phyloP scores from a whole-genome alignment of 53 echinoderm and acorn worm genomes.

The Temnopleurus reevesii region DNA sequence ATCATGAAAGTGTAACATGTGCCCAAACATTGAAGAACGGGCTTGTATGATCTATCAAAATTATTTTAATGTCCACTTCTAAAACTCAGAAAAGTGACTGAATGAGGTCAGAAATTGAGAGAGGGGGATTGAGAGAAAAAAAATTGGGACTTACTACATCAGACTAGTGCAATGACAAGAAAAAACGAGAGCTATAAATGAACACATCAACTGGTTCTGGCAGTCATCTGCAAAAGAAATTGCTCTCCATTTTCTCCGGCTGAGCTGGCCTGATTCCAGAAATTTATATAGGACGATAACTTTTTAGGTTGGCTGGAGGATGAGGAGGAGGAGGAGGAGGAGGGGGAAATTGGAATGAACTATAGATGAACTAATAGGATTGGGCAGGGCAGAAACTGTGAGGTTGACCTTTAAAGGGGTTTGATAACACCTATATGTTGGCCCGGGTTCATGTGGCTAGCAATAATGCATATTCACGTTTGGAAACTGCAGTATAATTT shows the following conservation, averaged over 20 bases:
- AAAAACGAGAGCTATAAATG: background rate
- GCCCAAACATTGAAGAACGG: too few relatives aligned
- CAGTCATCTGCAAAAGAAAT: conserved; percentile 42
- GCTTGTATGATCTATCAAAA: too few relatives aligned
- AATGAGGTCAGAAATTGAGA: background rate
- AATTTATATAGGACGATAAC: conserved; percentile 10
- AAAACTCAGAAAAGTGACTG: background rate
- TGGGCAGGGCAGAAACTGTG: conserved; percentile 1
- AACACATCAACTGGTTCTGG: conserved; percentile 21
- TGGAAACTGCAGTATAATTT: too few relatives aligned
- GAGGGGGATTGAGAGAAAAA: background rate
- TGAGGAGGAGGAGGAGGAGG: conserved; percentile 8
- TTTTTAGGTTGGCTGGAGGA: background rate
- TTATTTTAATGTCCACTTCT: too few relatives aligned
- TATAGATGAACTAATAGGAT: conserved; percentile 35
- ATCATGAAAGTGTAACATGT: too few relatives aligned
- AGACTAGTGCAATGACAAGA: too few relatives aligned
- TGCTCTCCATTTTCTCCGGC: background rate
- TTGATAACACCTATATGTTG: background rate
- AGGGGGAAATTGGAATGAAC: conserved; percentile 4
- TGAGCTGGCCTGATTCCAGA: conserved; percentile 19
- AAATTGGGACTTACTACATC: too few relatives aligned
- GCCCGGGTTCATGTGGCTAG: too few relatives aligned
- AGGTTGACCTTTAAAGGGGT: background rate
- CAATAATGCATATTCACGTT: too few relatives aligned